Evolutionary conservation across 2,888 invertebrate species (phyloP), one percentile per base, ranked within the genome.

Genomic region (Onthophagus sagittarius): DNA sequence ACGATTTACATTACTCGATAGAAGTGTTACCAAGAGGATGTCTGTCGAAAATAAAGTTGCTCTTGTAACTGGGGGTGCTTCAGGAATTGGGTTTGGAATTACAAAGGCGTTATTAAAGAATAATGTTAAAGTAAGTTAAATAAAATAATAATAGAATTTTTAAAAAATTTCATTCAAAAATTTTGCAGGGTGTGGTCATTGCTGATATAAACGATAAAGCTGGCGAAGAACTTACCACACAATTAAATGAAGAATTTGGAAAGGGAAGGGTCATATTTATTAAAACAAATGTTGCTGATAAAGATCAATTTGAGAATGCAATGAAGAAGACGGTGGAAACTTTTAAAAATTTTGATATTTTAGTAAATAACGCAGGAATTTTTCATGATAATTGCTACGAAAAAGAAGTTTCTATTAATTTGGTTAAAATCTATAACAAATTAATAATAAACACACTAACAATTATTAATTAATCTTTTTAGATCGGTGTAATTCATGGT

Each of bases 281-380:
- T 1, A 15, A 67, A 23, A 32, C 67, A 2, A 23, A 67, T 31
- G 67, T 67, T 15, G 15, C 31, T n/a, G 31, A 67, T 67, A 15
- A 67, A n/a, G 65, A 71, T 11, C 72, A 76, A 33, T 72, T 78
- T 63, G 76, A 78, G 75, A 73, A 71, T 69, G 74, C 74, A 5
- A 71, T 74, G 69, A 72, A 72, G 53, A 69, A 74, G 63, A 74
- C 74, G 1, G 63, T 74, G 0, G 71, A 71, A 71, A 69, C 33
- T 33, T 74, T 74, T 39, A 63, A 69, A 11, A 4, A 62, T 14
- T 71, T 74, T 7, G 74, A 74, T 13, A 74, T 74, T 15, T 63
- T 74, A 23, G 31, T 74, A 6, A 74, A 74, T 53, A 72, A 69
- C 33, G 74, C 74, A 3, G 74, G 74, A 11, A 32, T 74, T n/a